Conservation (phyloP, 2,888 invertebrate species). For the Clistopyga incitator region DNA sequence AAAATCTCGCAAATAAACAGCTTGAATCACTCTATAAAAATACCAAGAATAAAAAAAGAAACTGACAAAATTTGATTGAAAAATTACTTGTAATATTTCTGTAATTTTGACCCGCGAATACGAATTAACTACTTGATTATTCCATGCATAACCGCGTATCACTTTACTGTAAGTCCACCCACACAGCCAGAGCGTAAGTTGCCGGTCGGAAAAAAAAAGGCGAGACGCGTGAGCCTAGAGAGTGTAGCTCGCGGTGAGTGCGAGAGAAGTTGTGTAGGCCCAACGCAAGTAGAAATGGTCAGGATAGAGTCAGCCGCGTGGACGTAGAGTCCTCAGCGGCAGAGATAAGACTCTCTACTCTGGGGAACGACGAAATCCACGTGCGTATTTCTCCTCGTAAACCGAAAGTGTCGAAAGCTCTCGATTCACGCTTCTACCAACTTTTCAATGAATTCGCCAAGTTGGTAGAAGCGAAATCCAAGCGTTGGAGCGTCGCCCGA, state of each 20-base stretch:
- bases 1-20: too few species aligned
- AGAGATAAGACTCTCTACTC: background rate
- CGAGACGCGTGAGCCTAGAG: background rate
- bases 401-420: background rate
- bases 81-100: background rate
- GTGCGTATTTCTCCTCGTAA: background rate
- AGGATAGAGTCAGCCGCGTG: constrained; percentile 73
- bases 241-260: background rate
- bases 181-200: constrained; percentile 5
- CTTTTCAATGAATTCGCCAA: background rate
- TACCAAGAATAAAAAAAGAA: background rate
- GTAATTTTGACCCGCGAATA: background rate
- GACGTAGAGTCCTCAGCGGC: constrained; percentile 47
- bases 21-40: too few species aligned
- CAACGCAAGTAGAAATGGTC: constrained; percentile 78
- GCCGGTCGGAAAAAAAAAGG: background rate
- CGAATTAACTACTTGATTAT: background rate
- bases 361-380: background rate
- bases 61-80: background rate
- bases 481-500: constrained; percentile 26
- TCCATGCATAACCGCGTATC: background rate
- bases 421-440: background rate
- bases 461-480: background rate
- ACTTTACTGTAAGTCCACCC: constrained; percentile 3
- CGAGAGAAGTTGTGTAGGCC: constrained; percentile 70